phyloP scores from a whole-genome alignment of 1,140 invertebrate species.

The Hylaeus volcanicus region DNA sequence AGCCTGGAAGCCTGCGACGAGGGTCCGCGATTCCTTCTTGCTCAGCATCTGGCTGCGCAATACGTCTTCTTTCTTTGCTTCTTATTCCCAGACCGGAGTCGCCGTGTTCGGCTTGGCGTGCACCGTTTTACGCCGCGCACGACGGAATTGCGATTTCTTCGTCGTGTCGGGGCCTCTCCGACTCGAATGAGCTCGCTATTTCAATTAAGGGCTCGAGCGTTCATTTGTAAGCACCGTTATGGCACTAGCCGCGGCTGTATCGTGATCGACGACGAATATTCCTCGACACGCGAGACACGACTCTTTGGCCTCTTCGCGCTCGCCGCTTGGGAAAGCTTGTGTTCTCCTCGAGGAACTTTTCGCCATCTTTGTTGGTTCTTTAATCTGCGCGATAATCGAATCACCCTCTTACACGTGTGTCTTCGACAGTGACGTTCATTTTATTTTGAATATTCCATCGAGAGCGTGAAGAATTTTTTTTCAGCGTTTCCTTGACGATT shows the following conservation, averaged over 20 bases:
- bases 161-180: neutral
- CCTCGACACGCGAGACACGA: constrained; percentile 27
- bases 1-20: neutral
- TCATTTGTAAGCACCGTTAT: constrained; percentile 27
- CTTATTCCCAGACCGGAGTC: neutral
- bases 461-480: too few species aligned
- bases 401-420: neutral
- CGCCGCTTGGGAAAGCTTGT: neutral
- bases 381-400: neutral
- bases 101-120: neutral
- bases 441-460: too few species aligned
- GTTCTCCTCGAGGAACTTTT: neutral
- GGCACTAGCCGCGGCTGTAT: neutral
- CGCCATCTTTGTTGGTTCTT: neutral
- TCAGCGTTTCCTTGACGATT: too few species aligned
- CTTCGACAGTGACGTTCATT: too few species aligned
- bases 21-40: constrained; percentile 34
- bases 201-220: constrained; percentile 39
- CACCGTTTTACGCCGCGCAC: constrained; percentile 20
- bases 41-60: constrained; percentile 25
- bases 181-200: constrained; percentile 24
- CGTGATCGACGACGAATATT: constrained; percentile 12
- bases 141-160: constrained; percentile 18
- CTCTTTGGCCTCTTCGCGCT: neutral
- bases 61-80: constrained; percentile 23